These are phyloP conservation scores for Psettodes erumei DNA, from an alignment of 2,113 vertebrate genomes.

Conservation along the genomic window DNA sequence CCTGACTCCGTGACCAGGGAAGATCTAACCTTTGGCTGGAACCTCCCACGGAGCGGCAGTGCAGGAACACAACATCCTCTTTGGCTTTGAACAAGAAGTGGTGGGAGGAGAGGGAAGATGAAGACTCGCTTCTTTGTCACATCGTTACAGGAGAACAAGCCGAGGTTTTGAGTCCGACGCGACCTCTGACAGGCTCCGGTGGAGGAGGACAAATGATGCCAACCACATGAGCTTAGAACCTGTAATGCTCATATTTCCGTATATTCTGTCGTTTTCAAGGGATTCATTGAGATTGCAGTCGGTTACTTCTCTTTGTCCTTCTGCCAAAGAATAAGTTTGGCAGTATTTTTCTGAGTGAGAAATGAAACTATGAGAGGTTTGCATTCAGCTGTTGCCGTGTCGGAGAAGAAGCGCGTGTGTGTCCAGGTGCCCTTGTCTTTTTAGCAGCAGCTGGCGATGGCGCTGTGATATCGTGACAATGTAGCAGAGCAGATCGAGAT, in stretches of 20 bases:
- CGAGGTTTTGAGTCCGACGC: too few relatives aligned
- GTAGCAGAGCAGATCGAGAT: neutral
- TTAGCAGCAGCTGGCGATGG: neutral
- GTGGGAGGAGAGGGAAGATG: neutral
- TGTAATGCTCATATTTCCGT: too few relatives aligned
- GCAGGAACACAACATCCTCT: slow-evolving; percentile 29
- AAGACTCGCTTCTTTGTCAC: slow-evolving; percentile 26
- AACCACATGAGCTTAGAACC: too few relatives aligned
- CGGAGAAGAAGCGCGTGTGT: too few relatives aligned
- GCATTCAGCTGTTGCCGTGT: too few relatives aligned
- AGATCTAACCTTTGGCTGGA: slow-evolving; percentile 23
- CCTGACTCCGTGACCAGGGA: neutral
- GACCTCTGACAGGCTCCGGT: neutral
- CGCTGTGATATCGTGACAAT: neutral
- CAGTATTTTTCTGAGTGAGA: neutral
- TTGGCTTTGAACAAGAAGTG: slow-evolving; percentile 29
- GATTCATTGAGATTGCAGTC: neutral
- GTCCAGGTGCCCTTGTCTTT: neutral
- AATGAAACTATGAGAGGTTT: neutral
- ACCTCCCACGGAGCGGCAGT: slow-evolving; percentile 13
- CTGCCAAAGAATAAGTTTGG: neutral
- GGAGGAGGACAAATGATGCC: neutral
- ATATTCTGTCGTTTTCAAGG: neutral
- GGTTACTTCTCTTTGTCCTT: too few relatives aligned
- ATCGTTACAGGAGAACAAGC: slow-evolving; percentile 15